Conservation (phyloP, 2,113 vertebrate species). For the Prunella fulvescens region DNA sequence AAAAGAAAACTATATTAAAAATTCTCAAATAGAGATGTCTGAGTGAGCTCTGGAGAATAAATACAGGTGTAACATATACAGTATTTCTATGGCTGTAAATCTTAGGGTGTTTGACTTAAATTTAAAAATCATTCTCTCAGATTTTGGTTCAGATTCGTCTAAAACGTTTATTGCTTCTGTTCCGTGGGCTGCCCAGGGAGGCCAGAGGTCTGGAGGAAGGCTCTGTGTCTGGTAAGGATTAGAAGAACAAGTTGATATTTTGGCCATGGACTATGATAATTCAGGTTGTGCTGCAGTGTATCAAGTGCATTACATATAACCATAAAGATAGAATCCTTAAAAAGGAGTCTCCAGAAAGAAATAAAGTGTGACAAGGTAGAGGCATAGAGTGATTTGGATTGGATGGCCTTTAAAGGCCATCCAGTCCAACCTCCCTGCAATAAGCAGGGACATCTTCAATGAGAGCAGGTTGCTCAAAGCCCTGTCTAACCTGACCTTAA, state of each 20-base stretch:
- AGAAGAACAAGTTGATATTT: background rate
- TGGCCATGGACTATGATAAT: background rate
- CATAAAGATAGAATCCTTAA: background rate
- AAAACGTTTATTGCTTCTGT: conserved; percentile 65
- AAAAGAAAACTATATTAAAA: background rate
- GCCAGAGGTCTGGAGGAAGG: background rate
- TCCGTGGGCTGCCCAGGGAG: conserved; percentile 61
- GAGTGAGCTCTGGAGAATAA: background rate
- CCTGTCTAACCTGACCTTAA: background rate
- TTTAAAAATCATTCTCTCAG: conserved; percentile 55
- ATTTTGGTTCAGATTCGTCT: conserved; percentile 76
- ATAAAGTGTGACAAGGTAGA: background rate
- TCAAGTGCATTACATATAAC: background rate
- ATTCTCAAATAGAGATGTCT: background rate
- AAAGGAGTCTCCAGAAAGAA: background rate
- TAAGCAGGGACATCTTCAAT: background rate
- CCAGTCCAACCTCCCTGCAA: background rate
- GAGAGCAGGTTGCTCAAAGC: background rate
- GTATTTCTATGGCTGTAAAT: background rate
- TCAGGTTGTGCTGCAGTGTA: background rate
- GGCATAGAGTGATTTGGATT: background rate
- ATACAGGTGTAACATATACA: background rate
- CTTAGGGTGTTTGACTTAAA: background rate
- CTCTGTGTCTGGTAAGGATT: conserved; percentile 27
- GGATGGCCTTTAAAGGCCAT: background rate